Evolutionary conservation across 1,140 invertebrate genomes (phyloP).

Genomic region (Lepidurus packardi): DNA sequence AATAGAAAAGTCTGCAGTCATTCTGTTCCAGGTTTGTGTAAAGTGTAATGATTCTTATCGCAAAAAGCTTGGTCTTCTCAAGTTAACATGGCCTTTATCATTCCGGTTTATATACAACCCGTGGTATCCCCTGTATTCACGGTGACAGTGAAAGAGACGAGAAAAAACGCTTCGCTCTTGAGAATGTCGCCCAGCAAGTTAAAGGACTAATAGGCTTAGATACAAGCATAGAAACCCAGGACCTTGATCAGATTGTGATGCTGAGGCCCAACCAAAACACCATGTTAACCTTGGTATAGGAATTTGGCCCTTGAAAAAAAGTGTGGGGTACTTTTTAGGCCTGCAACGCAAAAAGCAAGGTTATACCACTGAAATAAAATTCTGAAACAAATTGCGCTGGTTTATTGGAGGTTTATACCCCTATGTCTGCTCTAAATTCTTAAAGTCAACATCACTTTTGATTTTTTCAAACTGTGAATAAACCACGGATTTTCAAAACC

Average conservation of each 20-base stretch:
- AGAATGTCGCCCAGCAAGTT: background rate
- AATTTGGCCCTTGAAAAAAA: background rate
- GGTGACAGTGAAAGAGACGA: background rate
- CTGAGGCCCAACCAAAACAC: background rate
- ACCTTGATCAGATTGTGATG: background rate
- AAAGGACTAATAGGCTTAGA: slow-evolving; percentile 17
- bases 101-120: background rate
- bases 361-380: no score
- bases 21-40: no score
- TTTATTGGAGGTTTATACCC: no score
- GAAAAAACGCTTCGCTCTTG: background rate
- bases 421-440: no score
- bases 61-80: no score
- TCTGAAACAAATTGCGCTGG: no score
- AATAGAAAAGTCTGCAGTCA: no score
- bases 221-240: background rate
- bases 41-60: no score
- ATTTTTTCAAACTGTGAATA: no score
- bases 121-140: background rate
- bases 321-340: background rate
- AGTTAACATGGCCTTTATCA: background rate
- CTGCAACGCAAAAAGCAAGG: background rate
- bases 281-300: background rate
- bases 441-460: no score
- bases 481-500: no score